These are phyloP conservation scores for Hypercompe scribonia DNA, from an alignment of 2,888 invertebrate genomes.

Conservation along the genomic window DNA sequence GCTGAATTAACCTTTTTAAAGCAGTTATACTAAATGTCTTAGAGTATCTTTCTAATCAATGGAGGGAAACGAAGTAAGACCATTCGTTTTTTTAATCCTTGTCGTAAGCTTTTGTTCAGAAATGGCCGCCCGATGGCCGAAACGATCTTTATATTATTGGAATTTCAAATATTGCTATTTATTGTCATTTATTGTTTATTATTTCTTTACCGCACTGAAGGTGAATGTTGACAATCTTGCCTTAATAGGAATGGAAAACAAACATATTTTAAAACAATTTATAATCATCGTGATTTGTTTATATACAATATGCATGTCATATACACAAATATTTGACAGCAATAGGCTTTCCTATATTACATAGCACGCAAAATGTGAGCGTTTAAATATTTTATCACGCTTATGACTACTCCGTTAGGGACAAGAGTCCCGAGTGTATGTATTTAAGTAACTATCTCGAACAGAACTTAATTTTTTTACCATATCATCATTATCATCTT, in stretches of 20 bases:
- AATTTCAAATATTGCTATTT: background rate
- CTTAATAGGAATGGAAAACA: background rate
- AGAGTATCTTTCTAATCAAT: background rate
- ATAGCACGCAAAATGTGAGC: too few relatives aligned
- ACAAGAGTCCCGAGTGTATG: too few relatives aligned
- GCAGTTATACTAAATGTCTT: background rate
- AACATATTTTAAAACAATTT: background rate
- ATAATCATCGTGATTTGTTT: too few relatives aligned
- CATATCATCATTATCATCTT: too few relatives aligned
- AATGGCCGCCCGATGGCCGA: background rate
- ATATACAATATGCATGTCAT: too few relatives aligned
- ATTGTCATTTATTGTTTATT: background rate
- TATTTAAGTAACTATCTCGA: too few relatives aligned
- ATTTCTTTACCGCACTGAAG: background rate
- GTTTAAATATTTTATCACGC: too few relatives aligned
- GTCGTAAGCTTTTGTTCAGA: background rate
- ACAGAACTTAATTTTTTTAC: too few relatives aligned
- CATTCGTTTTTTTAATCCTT: constrained; percentile 2
- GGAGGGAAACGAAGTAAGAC: background rate
- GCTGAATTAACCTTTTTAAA: too few relatives aligned
- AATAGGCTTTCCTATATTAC: too few relatives aligned
- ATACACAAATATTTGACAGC: too few relatives aligned
- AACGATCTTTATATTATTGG: background rate
- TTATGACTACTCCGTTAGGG: too few relatives aligned
- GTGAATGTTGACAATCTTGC: background rate